Base-by-base conservation (phyloP, 2,113 vertebrate species). In the Dryoscopus gambensis region DNA sequence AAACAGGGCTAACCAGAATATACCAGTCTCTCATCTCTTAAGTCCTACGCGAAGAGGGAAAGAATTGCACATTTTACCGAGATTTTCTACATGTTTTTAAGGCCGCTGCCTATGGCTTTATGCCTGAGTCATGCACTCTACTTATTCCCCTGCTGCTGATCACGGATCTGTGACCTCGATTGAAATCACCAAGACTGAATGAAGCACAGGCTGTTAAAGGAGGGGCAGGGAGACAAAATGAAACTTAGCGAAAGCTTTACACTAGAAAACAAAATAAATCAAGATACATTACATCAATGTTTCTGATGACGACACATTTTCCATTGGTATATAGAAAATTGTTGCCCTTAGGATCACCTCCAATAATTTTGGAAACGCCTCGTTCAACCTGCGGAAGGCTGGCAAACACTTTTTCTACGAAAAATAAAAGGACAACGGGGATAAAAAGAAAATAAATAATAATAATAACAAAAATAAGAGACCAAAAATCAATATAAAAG, bases 271-370 rank as follows among this genome's bases (percentile, higher is more conserved):
- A 10, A 30, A 44, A 49, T 18, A 67, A 75, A 78, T 4, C 1
- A n/a, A 40, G 84, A 77, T 83, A 94, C 97, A 37, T 98, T 98
- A 99, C 99, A 60, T 99, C 98, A 56, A 99, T 98, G 96, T 99
- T 99, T 60, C 99, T 98, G 90, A 99, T 98, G 98, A 99, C 97
- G 97, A 99, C 99, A 68, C 98, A 99, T 95, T 99, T 99, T 56
- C 99, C 99, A 73, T 99, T 99, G 81, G 99, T 99, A 56, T 99
- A 99, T 19, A 99, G 98, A 86, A 99, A 99, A 98, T 98, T 99
- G 92, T 97, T 98, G 96, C 99, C 99, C 96, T 99, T 99, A 37
- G 99, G 99, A 97, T 99, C 99, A 13, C 99, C 99, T 20, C 99
- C 98, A n/a, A 99, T 91, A 77, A 99, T 98, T 93, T 99, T 99